Base-by-base conservation (phyloP, 2,888 invertebrate genomes). In the Scelioninae gen. 1 region DNA sequence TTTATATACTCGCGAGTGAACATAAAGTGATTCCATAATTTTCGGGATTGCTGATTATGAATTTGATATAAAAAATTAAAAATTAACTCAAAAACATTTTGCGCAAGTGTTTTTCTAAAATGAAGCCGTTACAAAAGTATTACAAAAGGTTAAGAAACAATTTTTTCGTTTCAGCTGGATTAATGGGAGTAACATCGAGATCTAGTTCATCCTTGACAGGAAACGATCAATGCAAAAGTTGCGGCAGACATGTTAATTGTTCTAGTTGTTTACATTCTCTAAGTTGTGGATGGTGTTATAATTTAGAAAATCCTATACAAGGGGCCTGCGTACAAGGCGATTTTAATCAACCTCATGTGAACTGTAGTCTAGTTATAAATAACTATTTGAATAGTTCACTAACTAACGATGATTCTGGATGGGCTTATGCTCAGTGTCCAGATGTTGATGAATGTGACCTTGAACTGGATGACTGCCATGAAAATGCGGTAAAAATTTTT, bases 261-360 rank as follows among this genome's bases (percentile, higher is more conserved):
- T 94, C 96, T 0, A 94, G 95, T 5, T 98, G 98, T 90, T 93
- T 98, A 83, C 94, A 95, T 69, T 95, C 96, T 15, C 94, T 98
- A 87, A 96, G 97, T 79, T 98, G 98, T 92, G 98, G 98, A 7
- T 98, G 98, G 98, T 98, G 98, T 91, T 97, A 97, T 89, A 96
- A 96, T 86, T 93, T 95, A 23, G 96, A 96, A 66, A 98, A 98
- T 93, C 98, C 98, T 0, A 97, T 97, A 84, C 95, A 96, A 84
- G 98, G 98, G 0, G 94, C 95, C 23, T 97, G 98, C 89, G 95
- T 96, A 65, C 95, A 96, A 87, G 98, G 98, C 0, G 97, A 98
- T 90, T 98, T 97, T 88, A 96, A 96, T 89, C 95, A 95, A 16
- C 96, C 98, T 0, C 95, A 95, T 85, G 93, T 94, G 0, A 95